Percentiles rank a stretch among this genome's conserved stretches.
Evolutionary conservation across 2,888 invertebrate species (phyloP).

Genomic region (Campaea margaritaria): DNA sequence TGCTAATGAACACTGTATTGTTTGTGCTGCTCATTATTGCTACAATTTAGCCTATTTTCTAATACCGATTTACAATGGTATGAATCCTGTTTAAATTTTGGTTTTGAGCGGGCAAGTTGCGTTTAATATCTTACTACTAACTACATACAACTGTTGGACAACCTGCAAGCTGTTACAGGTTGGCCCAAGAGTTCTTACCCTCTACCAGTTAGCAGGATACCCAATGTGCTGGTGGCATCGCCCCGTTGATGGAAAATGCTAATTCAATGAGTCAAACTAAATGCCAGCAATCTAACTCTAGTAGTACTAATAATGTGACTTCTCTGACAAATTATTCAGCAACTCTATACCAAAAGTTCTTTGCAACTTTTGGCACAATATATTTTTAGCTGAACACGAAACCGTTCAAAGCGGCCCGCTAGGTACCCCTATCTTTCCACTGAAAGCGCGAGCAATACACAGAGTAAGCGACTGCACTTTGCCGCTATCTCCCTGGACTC

Average conservation of each 20-base stretch:
- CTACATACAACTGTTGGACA: no score
- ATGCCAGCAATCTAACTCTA: no score
- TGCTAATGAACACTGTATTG: slow-evolving; percentile 33
- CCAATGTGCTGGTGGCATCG: no score
- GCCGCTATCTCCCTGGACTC: slow-evolving; percentile 41
- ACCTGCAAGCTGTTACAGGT: no score
- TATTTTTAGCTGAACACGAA: background rate
- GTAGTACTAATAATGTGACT: no score
- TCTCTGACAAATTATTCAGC: no score
- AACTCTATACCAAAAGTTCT: background rate
- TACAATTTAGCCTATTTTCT: background rate
- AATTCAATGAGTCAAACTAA: no score
- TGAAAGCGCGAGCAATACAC: slow-evolving; percentile 13
- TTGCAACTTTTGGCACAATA: background rate
- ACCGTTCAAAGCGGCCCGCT: background rate
- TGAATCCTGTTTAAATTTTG: no score
- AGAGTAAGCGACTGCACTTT: slow-evolving; percentile 17
- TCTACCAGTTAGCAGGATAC: no score
- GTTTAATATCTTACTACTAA: no score
- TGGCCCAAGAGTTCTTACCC: no score
- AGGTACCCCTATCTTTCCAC: background rate
- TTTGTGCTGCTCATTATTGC: slow-evolving; percentile 35
- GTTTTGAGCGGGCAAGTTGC: background rate
- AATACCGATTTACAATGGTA: background rate
- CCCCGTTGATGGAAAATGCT: no score